These are phyloP conservation scores for Oryzias sinensis DNA, from an alignment of 2,797 vertebrate genomes.

Conservation along the genomic window DNA sequence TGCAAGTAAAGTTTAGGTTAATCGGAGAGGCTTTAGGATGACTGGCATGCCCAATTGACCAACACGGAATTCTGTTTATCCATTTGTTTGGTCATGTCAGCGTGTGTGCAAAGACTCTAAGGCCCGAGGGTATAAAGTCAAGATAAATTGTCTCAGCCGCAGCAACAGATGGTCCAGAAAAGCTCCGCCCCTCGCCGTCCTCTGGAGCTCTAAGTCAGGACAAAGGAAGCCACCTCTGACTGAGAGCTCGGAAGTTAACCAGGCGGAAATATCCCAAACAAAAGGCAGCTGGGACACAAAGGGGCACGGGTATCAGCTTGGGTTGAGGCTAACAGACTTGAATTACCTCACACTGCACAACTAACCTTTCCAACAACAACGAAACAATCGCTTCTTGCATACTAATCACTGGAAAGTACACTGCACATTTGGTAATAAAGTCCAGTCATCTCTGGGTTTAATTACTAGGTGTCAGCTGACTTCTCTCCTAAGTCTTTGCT, in stretches of 20 bases:
- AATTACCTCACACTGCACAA: slow-evolving; percentile 34
- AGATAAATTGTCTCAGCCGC: slow-evolving; percentile 66
- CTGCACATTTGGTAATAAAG: slow-evolving; percentile 18
- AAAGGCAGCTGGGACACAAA: slow-evolving; percentile 70
- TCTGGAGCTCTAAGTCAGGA: slow-evolving; percentile 55
- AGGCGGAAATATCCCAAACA: slow-evolving; percentile 77
- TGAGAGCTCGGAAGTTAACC: slow-evolving; percentile 67
- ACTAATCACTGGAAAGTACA: slow-evolving; percentile 10
- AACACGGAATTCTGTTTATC: slow-evolving; percentile 32
- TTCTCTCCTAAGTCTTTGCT: slow-evolving; percentile 6
- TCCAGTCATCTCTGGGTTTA: slow-evolving; percentile 7
- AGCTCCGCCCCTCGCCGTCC: slow-evolving; percentile 60
- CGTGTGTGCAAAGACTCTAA: slow-evolving; percentile 34
- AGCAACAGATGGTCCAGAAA: slow-evolving; percentile 77
- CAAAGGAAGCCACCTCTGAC: slow-evolving; percentile 65
- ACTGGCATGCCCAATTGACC: slow-evolving; percentile 3
- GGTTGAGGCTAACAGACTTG: slow-evolving; percentile 30
- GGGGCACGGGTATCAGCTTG: slow-evolving; percentile 33
- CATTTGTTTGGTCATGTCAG: slow-evolving; percentile 17
- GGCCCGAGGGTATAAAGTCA: slow-evolving; percentile 40
- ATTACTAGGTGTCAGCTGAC: slow-evolving; percentile 21
- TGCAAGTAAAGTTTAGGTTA: background rate
- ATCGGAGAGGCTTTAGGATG: background rate
- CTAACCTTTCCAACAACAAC: slow-evolving; percentile 14
- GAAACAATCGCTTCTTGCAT: slow-evolving; percentile 9